A percentile compares a stretch with the other conserved stretches of the same genome.
Conservation (phyloP, 2,888 invertebrate species). For the Chloroclysta siterata region DNA sequence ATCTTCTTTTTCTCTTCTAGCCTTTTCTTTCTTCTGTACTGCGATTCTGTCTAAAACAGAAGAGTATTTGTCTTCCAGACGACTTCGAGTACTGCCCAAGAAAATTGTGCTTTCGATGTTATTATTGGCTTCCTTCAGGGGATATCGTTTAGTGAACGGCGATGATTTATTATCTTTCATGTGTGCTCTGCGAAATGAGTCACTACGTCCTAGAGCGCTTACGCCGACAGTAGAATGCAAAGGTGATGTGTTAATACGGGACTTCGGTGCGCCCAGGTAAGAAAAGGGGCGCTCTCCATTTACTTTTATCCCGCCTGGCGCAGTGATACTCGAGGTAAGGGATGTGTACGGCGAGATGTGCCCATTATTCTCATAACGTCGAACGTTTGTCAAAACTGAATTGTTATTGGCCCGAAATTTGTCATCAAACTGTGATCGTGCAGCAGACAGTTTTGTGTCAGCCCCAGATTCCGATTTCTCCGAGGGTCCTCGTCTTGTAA, state of each 20-base stretch:
- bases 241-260: constrained; percentile 74
- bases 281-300: constrained; percentile 73
- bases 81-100: constrained; percentile 86
- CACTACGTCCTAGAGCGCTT: constrained; percentile 73
- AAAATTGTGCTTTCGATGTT: constrained; percentile 69
- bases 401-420: constrained; percentile 69
- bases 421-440: constrained; percentile 74
- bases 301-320: constrained; percentile 62
- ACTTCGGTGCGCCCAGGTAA: constrained; percentile 70
- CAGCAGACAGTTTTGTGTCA: constrained; percentile 64
- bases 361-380: constrained; percentile 76
- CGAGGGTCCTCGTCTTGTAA: constrained; percentile 92
- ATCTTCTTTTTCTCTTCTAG: constrained; percentile 81
- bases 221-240: constrained; percentile 69
- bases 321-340: constrained; percentile 59
- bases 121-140: constrained; percentile 78
- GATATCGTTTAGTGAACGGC: constrained; percentile 74
- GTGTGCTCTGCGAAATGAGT: constrained; percentile 79
- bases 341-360: constrained; percentile 74
- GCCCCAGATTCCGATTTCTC: constrained; percentile 84
- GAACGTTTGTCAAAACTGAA: constrained; percentile 67
- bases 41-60: constrained; percentile 90
- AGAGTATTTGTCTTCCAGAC: constrained; percentile 92
- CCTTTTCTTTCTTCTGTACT: constrained; percentile 82
- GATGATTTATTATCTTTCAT: constrained; percentile 77